Evolutionary conservation across 2,113 vertebrate genomes (phyloP), one percentile per base, ranked within the genome.

Genomic region (Todiramphus chloris): DNA sequence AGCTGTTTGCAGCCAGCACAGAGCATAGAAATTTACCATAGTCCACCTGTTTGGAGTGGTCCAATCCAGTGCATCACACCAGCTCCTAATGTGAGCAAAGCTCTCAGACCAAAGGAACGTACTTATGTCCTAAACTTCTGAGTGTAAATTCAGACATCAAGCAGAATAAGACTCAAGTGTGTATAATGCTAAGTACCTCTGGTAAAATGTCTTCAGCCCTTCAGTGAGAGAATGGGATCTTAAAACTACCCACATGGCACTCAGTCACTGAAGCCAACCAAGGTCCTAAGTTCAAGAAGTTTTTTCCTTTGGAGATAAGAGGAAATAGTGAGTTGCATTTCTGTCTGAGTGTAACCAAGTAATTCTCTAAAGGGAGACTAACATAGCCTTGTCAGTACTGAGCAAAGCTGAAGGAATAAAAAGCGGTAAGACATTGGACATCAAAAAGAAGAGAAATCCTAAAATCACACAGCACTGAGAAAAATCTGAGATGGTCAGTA

Each of bases 401-500:
- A 92, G 25, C 5, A 75, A 89, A 83, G 6, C 6, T 90, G 68
- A 64, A 68, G 31, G 20, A 27, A 44, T 90, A 83, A 27, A 72
- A 33, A 50, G 74, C 70, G 24, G 19, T 46, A 69, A 75, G 33
- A 50, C 5, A 44, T 1, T 51, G 7, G 23, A 68, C 43, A 13
- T 75, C 68, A 75, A 60, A 88, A 73, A 59, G 37, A 77, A 68
- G 23, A 90, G 21, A 81, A 90, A 88, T 28, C 7, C 37, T 70
- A 89, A 91, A 31, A 76, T 91, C 50, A 84, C 53, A 75, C n/a
- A 88, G 81, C 28, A 80, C 28, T 1, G 0, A 83, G 43, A 88
- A 88, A 95, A 94, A 79, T 21, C 66, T 44, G 51, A 94, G 75
- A 78, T 89, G 83, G 76, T 83, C 55, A 87, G 92, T 95, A 84